phyloP scores from a whole-genome alignment of 2,113 vertebrate species.

The Ctenomys sociabilis region DNA sequence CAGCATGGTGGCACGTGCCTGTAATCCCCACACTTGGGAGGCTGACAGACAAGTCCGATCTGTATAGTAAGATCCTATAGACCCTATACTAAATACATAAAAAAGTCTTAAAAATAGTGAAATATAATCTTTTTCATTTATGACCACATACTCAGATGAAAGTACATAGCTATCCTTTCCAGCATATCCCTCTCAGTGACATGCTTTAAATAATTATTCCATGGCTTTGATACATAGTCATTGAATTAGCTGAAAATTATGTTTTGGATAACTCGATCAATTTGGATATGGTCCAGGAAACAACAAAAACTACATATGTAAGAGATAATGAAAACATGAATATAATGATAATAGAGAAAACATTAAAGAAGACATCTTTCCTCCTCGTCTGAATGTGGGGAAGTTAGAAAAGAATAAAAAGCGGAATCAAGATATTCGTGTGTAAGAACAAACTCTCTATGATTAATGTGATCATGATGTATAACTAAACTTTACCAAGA shows the following conservation, averaged over 20 bases:
- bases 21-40: no score
- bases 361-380: not conserved
- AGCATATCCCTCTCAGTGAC: not conserved
- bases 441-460: not conserved
- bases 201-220: not conserved
- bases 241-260: not conserved
- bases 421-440: not conserved
- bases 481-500: not conserved
- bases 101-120: not conserved
- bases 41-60: no score
- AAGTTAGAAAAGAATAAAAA: not conserved
- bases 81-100: no score
- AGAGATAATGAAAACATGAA: not conserved
- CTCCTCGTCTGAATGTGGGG: not conserved
- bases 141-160: not conserved
- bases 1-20: no score
- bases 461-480: not conserved
- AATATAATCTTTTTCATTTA: not conserved
- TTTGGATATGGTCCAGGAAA: not conserved
- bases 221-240: not conserved
- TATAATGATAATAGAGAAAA: not conserved
- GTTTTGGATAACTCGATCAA: not conserved
- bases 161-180: not conserved
- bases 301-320: not conserved
- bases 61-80: no score